A percentile compares a stretch with the other conserved stretches of the same genome.
Conservation (phyloP, 1,140 invertebrate genomes). For the Monomorium pharaonis region DNA sequence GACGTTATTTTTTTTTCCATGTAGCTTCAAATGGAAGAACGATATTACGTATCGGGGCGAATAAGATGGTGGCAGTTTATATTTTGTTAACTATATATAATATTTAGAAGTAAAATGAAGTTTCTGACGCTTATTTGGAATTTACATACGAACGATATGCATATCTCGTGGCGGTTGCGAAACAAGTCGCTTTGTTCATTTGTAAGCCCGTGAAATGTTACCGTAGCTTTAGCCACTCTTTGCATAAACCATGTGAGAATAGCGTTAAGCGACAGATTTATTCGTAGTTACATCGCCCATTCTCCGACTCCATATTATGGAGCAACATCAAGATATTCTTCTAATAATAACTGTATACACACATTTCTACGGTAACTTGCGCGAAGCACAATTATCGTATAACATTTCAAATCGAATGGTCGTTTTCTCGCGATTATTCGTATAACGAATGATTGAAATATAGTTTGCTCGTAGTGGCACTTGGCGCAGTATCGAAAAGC, state of each 20-base stretch:
- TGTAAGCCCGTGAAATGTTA: conserved; percentile 39
- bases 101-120: background rate
- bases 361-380: background rate
- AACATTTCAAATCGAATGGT: background rate
- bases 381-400: background rate
- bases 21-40: background rate
- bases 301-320: background rate
- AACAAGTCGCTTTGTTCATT: conserved; percentile 14
- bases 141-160: background rate
- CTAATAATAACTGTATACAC: background rate
- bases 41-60: background rate
- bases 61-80: too few species aligned
- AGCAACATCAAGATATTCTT: conserved; percentile 30
- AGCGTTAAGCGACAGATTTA: conserved; percentile 37
- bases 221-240: conserved; percentile 17
- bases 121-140: background rate
- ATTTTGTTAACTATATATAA: background rate
- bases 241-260: conserved; percentile 32
- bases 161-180: background rate
- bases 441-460: conserved; percentile 21
- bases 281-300: background rate
- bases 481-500: background rate
- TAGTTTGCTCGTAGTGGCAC: background rate
- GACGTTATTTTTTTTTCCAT: background rate
- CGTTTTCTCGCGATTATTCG: conserved; percentile 4